Conservation (phyloP, 2,113 vertebrate species). For the Collichthys lucidus region DNA sequence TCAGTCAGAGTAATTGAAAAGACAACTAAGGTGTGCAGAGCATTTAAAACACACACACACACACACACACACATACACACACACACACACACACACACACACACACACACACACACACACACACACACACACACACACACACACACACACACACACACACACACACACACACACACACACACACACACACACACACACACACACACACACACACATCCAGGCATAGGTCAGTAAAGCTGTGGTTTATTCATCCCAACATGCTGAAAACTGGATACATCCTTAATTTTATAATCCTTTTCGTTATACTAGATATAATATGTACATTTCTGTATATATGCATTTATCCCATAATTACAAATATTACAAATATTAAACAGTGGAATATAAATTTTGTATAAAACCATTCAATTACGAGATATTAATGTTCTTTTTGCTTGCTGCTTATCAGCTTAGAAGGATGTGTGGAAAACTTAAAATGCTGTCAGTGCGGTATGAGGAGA, state of each 20-base stretch:
- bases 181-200: background rate
- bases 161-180: too few species aligned
- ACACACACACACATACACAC: constrained; percentile 16
- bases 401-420: constrained; percentile 24
- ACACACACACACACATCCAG: constrained; percentile 27
- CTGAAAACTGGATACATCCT: constrained; percentile 57
- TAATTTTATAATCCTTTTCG: constrained; percentile 49
- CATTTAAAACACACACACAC: background rate
- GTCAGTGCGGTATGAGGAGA: background rate
- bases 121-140: constrained; percentile 26
- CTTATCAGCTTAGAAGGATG: constrained; percentile 4
- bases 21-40: background rate
- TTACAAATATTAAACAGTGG: constrained; percentile 62
- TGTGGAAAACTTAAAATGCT: background rate
- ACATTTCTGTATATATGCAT: constrained; percentile 56
- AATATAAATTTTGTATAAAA: constrained; percentile 61
- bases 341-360: constrained; percentile 67
- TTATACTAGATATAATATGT: constrained; percentile 57
- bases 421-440: background rate
- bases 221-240: constrained; percentile 26
- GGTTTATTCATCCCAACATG: constrained; percentile 65
- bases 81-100: constrained; percentile 13
- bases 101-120: constrained; percentile 20
- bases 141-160: too few species aligned
- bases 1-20: background rate